Evolutionary conservation across 2,113 vertebrate species (phyloP).

Genomic region (Ginglymostoma cirratum): DNA sequence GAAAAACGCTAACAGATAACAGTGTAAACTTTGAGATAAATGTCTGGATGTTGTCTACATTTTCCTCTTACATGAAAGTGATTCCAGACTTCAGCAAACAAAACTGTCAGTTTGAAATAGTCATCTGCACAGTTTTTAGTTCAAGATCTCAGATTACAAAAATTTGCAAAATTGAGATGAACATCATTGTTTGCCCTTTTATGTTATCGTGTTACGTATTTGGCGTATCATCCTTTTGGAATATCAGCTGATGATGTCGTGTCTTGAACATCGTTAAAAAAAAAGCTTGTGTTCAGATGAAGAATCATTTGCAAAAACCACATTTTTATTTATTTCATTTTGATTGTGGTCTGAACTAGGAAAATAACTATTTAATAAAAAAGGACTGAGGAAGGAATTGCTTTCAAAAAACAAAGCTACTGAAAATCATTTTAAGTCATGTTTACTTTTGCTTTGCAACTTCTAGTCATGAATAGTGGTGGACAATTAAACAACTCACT

Average conservation of each 20-base stretch:
- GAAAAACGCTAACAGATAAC: not conserved
- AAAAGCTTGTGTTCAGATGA: not conserved
- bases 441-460: no score
- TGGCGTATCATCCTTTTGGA: not conserved
- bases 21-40: conserved; percentile 29
- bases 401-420: no score
- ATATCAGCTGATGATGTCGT: not conserved
- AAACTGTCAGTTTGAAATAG: conserved; percentile 26
- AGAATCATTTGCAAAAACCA: not conserved
- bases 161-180: not conserved
- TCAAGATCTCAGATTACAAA: conserved; percentile 9
- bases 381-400: no score
- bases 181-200: not conserved
- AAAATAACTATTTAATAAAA: no score
- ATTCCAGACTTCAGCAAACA: conserved; percentile 17
- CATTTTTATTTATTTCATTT: no score
- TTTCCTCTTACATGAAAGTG: conserved; percentile 14
- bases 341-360: no score
- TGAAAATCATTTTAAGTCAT: no score
- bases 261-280: not conserved
- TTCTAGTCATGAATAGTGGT: no score
- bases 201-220: not conserved
- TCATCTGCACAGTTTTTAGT: not conserved
- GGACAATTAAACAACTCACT: no score
- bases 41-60: not conserved